These are phyloP conservation scores for Carabus problematicus DNA, from an alignment of 2,888 invertebrate species.

Conservation along the genomic window DNA sequence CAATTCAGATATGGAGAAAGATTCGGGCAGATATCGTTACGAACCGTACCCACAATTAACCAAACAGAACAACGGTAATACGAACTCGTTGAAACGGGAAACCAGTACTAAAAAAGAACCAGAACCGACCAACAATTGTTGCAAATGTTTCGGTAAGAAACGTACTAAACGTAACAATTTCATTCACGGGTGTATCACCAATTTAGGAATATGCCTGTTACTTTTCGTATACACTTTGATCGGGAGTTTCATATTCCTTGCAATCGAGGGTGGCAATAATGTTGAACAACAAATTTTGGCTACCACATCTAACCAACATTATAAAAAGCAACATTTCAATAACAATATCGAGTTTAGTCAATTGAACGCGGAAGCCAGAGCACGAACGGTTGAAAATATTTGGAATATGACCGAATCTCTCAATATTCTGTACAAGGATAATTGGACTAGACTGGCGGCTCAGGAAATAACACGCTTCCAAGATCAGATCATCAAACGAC, in stretches of 20 bases:
- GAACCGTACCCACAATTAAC: conserved; percentile 58
- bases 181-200: conserved; percentile 78
- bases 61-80: conserved; percentile 48
- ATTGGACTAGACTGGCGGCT: conserved; percentile 86
- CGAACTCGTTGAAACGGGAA: conserved; percentile 55
- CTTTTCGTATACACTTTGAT: conserved; percentile 81
- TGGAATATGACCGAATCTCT: conserved; percentile 90
- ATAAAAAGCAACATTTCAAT: conserved; percentile 55
- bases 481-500: conserved; percentile 79
- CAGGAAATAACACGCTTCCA: conserved; percentile 83
- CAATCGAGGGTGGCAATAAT: conserved; percentile 77
- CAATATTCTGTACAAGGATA: conserved; percentile 83
- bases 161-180: conserved; percentile 58
- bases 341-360: conserved; percentile 58
- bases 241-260: conserved; percentile 73
- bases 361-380: conserved; percentile 66
- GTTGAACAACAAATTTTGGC: conserved; percentile 66
- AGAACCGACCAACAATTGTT: conserved; percentile 51
- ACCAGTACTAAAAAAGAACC: conserved; percentile 59
- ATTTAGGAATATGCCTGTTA: conserved; percentile 81
- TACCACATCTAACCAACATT: conserved; percentile 59
- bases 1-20: conserved; percentile 53
- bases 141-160: conserved; percentile 55
- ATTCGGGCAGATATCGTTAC: conserved; percentile 56
- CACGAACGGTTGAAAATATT: conserved; percentile 82